phyloP scores from a whole-genome alignment of 2,797 vertebrate genomes.

The Lepidocolaptes lacrymiger region DNA sequence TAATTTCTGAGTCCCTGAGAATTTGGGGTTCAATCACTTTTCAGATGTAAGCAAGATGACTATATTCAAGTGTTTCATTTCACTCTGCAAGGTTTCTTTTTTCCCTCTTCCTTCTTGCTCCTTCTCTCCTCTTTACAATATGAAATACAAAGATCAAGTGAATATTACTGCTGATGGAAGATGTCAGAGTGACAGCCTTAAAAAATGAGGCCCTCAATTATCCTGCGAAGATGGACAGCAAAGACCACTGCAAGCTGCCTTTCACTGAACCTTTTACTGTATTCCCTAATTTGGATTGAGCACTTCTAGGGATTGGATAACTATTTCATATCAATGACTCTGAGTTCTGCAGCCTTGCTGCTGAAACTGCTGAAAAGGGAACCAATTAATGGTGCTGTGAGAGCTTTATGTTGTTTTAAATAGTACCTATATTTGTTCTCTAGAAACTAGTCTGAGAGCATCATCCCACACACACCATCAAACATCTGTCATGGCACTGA shows the following conservation, averaged over 20 bases:
- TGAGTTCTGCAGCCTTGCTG: neutral
- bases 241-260: neutral
- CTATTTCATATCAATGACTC: neutral
- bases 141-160: neutral
- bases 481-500: neutral
- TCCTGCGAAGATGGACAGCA: neutral
- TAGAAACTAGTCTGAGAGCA: neutral
- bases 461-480: neutral
- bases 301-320: neutral
- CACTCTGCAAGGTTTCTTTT: neutral
- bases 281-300: neutral
- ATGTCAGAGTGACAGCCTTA: neutral
- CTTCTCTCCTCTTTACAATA: neutral
- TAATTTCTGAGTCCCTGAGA: neutral
- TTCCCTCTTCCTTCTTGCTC: neutral
- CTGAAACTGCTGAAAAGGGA: neutral
- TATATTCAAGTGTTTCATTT: neutral
- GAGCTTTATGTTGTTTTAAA: neutral
- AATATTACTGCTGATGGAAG: neutral
- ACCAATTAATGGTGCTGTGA: neutral
- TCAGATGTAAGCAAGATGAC: neutral
- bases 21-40: neutral
- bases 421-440: neutral
- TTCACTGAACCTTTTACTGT: neutral
- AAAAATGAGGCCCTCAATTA: conserved; percentile 20